Evolutionary conservation across 2,888 invertebrate species (phyloP).

Genomic region (Smittia sp.): DNA sequence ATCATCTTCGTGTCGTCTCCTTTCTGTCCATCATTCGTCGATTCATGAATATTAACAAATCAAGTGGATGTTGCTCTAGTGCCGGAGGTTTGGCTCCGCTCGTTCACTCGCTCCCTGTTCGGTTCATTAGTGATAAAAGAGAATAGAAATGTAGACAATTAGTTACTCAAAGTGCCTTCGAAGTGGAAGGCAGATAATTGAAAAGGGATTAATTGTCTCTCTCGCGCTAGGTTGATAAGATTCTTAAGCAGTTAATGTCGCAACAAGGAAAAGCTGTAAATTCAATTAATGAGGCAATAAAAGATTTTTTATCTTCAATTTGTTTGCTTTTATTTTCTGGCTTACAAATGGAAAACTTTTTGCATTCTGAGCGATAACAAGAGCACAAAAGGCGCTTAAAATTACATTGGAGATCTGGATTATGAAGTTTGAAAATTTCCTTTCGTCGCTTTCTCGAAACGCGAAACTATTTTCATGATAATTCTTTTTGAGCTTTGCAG

Average conservation of each 20-base stretch:
- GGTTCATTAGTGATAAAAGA: not conserved
- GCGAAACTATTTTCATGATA: too few species aligned
- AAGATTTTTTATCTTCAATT: not conserved
- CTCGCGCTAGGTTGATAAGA: not conserved
- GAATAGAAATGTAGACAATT: not conserved
- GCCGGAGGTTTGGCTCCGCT: too few species aligned
- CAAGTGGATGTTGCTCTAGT: too few species aligned
- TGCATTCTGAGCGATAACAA: not conserved
- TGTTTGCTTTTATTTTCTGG: not conserved
- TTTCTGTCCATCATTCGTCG: not conserved
- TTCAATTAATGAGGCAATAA: not conserved
- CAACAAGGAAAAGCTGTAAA: not conserved
- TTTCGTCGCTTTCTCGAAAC: not conserved
- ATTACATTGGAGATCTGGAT: slow-evolving; percentile 10
- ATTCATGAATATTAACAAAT: not conserved
- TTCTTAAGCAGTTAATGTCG: slow-evolving; percentile 1
- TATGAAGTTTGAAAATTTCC: not conserved
- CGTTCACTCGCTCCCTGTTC: not conserved
- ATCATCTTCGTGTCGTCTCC: not conserved
- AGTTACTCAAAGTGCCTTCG: not conserved
- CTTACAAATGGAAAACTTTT: not conserved
- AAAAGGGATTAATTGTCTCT: not conserved
- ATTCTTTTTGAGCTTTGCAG: too few species aligned
- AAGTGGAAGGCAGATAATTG: not conserved
- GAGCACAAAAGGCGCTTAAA: not conserved